Evolutionary conservation across 2,888 invertebrate species (phyloP).

Genomic region (Cheilosia soror): DNA sequence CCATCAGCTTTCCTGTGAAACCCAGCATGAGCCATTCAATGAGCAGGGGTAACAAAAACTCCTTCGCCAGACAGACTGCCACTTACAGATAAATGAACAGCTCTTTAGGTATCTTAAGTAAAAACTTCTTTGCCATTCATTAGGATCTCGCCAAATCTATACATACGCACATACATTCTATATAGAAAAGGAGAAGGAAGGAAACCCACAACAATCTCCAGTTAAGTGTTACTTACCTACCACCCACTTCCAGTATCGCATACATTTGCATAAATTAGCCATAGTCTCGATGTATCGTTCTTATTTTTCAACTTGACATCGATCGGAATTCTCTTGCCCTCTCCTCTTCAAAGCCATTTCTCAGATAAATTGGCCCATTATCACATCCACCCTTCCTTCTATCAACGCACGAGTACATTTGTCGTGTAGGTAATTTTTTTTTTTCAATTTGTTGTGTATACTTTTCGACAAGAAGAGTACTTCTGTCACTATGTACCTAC

Average conservation of each 20-base stretch:
- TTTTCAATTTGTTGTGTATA: conserved; percentile 64
- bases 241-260: conserved; percentile 38
- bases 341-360: conserved; percentile 12
- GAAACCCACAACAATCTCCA: conserved; percentile 24
- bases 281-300: conserved; percentile 35
- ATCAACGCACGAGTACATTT: conserved; percentile 60
- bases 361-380: conserved; percentile 66
- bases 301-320: conserved; percentile 21
- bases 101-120: conserved; percentile 52
- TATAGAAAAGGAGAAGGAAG: neutral
- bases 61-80: conserved; percentile 54
- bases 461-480: conserved; percentile 44
- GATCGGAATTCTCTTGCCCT: conserved; percentile 6
- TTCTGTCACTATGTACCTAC: neutral
- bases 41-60: neutral
- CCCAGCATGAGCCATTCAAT: neutral
- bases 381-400: conserved; percentile 68
- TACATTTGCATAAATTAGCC: conserved; percentile 72
- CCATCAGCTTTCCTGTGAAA: conserved; percentile 39
- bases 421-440: conserved; percentile 10
- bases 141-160: conserved; percentile 38
- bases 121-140: conserved; percentile 60
- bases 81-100: conserved; percentile 65
- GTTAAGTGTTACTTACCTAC: conserved; percentile 31
- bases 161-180: neutral